Conservation (phyloP, 2,113 vertebrate genomes). For the Tragelaphus buxtoni region DNA sequence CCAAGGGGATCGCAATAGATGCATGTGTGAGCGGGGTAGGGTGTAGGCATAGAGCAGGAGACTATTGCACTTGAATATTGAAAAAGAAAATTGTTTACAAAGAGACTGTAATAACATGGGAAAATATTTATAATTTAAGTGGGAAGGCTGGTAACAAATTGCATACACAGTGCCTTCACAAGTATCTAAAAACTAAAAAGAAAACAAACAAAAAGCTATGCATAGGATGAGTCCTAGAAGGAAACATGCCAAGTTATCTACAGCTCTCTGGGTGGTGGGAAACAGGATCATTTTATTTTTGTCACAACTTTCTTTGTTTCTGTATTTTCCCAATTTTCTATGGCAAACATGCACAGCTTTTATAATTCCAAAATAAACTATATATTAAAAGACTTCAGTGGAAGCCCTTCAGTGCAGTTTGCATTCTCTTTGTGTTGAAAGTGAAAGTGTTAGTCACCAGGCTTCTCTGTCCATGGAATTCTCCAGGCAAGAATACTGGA, state of each 20-base stretch:
- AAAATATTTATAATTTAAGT: constrained; percentile 64
- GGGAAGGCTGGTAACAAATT: constrained; percentile 58
- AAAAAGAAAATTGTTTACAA: constrained; percentile 34
- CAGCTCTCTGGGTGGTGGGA: constrained; percentile 41
- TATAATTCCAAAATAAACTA: not conserved
- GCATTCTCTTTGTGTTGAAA: not conserved
- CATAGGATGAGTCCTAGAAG: constrained; percentile 1
- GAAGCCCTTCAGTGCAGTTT: not conserved
- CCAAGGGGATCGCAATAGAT: not conserved
- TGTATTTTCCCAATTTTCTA: constrained; percentile 30
- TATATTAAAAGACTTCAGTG: not conserved
- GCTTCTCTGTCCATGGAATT: not conserved
- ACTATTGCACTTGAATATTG: not conserved
- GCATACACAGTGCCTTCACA: constrained; percentile 53
- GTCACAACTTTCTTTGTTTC: constrained; percentile 46
- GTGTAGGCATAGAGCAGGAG: not conserved
- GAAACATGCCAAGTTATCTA: constrained; percentile 54
- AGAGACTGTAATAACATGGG: constrained; percentile 21
- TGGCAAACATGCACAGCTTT: not conserved
- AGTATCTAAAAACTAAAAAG: constrained; percentile 35
- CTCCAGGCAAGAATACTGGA: not conserved
- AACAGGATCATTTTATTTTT: constrained; percentile 53
- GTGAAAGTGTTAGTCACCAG: not conserved
- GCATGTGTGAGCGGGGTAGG: not conserved
- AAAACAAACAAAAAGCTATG: constrained; percentile 52